Conservation (phyloP, 2,113 vertebrate genomes). For the Enhydra lutris region DNA sequence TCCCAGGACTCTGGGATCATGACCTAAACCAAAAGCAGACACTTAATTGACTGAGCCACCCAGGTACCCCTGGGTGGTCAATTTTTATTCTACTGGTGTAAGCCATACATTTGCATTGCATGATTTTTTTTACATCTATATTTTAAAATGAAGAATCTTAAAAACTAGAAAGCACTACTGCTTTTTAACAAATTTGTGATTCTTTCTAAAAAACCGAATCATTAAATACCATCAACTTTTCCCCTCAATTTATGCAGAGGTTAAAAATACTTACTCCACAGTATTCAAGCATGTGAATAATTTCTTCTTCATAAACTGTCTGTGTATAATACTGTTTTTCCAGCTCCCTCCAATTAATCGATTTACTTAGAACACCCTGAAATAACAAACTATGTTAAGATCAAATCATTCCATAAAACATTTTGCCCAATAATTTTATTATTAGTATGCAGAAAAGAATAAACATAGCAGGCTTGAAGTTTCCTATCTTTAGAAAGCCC, state of each 20-base stretch:
- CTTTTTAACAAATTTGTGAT: background rate
- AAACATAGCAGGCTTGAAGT: background rate
- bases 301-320: slow-evolving; percentile 95
- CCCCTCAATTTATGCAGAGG: background rate
- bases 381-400: slow-evolving; percentile 55
- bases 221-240: slow-evolving; percentile 2
- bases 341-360: slow-evolving; percentile 96
- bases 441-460: background rate
- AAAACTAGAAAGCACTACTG: background rate
- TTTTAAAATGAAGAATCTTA: background rate
- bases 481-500: background rate
- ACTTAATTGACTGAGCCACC: too few species aligned
- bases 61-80: background rate
- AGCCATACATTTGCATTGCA: background rate
- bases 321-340: slow-evolving; percentile 96
- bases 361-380: slow-evolving; percentile 95
- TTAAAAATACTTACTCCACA: slow-evolving; percentile 90
- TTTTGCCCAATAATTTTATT: background rate
- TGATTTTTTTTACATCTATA: background rate
- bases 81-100: background rate
- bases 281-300: slow-evolving; percentile 95
- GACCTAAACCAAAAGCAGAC: too few species aligned
- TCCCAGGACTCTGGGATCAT: too few species aligned
- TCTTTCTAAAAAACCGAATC: slow-evolving; percentile 9
- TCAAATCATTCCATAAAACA: background rate